These are phyloP conservation scores for Odontocerum albicorne DNA, from an alignment of 2,888 invertebrate species.

Conservation along the genomic window DNA sequence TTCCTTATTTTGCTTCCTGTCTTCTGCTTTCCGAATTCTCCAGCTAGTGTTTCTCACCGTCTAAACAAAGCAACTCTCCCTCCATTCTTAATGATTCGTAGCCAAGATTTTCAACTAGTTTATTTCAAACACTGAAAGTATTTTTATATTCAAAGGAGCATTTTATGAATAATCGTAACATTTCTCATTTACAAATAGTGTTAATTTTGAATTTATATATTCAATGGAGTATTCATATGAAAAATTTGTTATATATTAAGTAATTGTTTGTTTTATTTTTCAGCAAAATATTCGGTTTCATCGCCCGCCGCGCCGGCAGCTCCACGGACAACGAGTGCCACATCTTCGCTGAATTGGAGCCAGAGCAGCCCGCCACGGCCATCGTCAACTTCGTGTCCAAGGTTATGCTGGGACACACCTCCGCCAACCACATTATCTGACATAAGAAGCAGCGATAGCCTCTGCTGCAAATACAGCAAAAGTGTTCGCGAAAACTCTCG, in stretches of 20 bases:
- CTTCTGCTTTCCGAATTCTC: no score
- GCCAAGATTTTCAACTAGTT: no score
- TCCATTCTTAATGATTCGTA: no score
- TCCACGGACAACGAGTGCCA: slow-evolving; percentile 94
- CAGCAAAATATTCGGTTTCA: slow-evolving; percentile 94
- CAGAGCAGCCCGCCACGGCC: slow-evolving; percentile 91
- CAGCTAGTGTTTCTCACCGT: no score
- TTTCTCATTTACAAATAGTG: background rate
- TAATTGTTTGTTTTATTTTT: slow-evolving; percentile 39
- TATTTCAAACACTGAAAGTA: no score
- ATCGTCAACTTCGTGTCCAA: slow-evolving; percentile 89
- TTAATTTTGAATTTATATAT: background rate
- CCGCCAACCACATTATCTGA: slow-evolving; percentile 51
- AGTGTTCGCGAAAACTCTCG: slow-evolving; percentile 7
- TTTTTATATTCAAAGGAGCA: background rate
- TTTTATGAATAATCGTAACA: background rate
- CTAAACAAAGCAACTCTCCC: no score
- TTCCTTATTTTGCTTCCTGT: no score
- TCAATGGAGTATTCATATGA: background rate
- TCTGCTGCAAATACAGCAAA: slow-evolving; percentile 5
- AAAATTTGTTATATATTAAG: background rate
- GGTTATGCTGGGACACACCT: slow-evolving; percentile 55
- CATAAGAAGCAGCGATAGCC: slow-evolving; percentile 22
- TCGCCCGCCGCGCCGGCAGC: slow-evolving; percentile 85
- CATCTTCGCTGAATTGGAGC: slow-evolving; percentile 93